Base-by-base conservation (phyloP, 2,797 vertebrate species). In the Rhyacichthys aspro region DNA sequence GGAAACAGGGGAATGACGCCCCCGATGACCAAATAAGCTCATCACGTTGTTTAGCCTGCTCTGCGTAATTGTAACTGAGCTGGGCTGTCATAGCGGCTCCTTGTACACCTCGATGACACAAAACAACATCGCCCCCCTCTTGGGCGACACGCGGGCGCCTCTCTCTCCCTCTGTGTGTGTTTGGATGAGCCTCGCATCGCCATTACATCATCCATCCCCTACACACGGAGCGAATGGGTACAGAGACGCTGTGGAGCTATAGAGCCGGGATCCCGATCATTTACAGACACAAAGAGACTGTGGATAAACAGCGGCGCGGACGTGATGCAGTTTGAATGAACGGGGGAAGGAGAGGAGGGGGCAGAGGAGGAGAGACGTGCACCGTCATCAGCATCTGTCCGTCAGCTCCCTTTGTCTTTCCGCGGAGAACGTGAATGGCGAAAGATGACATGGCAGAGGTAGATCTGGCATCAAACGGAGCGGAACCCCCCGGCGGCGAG, bases 401-500 rank as follows among this genome's bases (percentile, higher is more conserved):
- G 78, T 79, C 81, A 66, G 86, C 80, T 82, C 76, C 88, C 84
- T 90, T 92, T 89, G 89, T 92, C 88, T 83, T 86, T 72, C 71
- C 76, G 36, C 82, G 73, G 81, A 89, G 86, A 80, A 81, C 84
- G 89, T 88, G 85, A 89, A 84, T 84, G 83, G 86, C 83, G 86
- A 89, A 85, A 84, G 86, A 93, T 92, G 93, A 89, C 86, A 93
- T 93, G 92, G 92, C 91, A 80, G 90, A 89, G 87, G 90, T 89
- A 83, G 90, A 90, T 63, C 12, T 85, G 68, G 76, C 86, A 67
- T 36, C 89, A 8, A 78, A 15, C 82, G 78, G 74, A 78, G 80
- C 79, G 76, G 83, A 82, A 19, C 81, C 87, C 73, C 81, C 81
- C 48, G 81, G 78, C 17, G 73, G 50, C 54, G 59, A 5, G 8